Conservation (phyloP, 2,888 invertebrate species). For the Germaria angustata region DNA sequence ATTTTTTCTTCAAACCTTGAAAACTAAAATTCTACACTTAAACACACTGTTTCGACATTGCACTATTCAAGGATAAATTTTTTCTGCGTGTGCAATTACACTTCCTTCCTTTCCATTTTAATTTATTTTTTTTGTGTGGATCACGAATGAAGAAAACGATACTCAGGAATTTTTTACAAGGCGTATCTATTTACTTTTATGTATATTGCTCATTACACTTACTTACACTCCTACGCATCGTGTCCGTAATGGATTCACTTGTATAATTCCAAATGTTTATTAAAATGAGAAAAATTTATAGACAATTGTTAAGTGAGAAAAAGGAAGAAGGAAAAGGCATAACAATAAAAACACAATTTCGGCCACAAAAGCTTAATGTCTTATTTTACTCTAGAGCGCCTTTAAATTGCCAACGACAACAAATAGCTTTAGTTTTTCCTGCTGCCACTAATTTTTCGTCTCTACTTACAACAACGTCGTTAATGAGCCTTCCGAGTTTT, state of each 20-base stretch:
- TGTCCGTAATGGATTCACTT: background rate
- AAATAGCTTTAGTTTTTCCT: constrained; percentile 48
- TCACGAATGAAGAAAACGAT: constrained; percentile 30
- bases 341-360: constrained; percentile 64
- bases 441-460: background rate
- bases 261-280: constrained; percentile 51
- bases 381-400: constrained; percentile 60
- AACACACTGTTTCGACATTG: no score
- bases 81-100: constrained; percentile 2
- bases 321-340: constrained; percentile 19
- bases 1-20: no score
- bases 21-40: no score
- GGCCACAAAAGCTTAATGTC: constrained; percentile 57
- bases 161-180: constrained; percentile 37
- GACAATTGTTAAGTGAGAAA: constrained; percentile 28
- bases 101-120: constrained; percentile 17
- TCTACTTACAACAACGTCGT: constrained; percentile 13
- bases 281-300: constrained; percentile 48
- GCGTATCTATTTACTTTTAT: constrained; percentile 48
- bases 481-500: constrained; percentile 9
- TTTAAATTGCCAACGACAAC: constrained; percentile 51
- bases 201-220: constrained; percentile 33
- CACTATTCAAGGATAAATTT: no score
- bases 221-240: constrained; percentile 10
- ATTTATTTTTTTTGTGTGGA: background rate